phyloP scores from a whole-genome alignment of 2,113 vertebrate species.

The Silurus glanis region DNA sequence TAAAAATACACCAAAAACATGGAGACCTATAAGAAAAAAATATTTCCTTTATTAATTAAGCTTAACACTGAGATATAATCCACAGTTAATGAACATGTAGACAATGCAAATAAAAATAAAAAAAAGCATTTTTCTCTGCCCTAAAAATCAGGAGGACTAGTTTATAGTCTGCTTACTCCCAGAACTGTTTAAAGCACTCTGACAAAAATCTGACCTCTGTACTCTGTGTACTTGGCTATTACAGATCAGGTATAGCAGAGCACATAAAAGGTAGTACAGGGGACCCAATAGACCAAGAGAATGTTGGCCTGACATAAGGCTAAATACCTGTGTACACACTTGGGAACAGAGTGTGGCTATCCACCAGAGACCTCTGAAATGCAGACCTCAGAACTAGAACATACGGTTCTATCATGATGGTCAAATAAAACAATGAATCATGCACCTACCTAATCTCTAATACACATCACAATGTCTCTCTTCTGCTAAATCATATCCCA shows the following conservation, averaged over 20 bases:
- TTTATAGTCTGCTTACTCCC: neutral
- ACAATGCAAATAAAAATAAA: neutral
- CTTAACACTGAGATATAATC: neutral
- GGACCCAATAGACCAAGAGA: neutral
- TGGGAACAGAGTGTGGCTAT: neutral
- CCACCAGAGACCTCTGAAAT: neutral
- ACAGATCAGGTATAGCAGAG: neutral
- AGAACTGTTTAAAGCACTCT: neutral
- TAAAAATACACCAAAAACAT: no score
- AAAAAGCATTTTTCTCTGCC: neutral
- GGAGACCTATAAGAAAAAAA: no score
- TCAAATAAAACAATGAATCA: neutral
- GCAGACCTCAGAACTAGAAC: neutral
- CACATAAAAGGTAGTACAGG: neutral
- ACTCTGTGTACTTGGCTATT: neutral
- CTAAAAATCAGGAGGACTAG: neutral
- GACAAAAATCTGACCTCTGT: neutral
- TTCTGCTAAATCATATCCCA: neutral
- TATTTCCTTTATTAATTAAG: neutral
- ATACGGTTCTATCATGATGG: neutral
- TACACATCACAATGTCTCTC: neutral
- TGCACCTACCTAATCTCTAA: neutral
- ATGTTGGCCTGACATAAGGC: neutral
- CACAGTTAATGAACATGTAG: neutral
- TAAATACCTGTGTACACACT: neutral